Evolutionary conservation across 2,888 invertebrate species (phyloP), one percentile per base, ranked within the genome.

Genomic region (Pterobdella sp.): DNA sequence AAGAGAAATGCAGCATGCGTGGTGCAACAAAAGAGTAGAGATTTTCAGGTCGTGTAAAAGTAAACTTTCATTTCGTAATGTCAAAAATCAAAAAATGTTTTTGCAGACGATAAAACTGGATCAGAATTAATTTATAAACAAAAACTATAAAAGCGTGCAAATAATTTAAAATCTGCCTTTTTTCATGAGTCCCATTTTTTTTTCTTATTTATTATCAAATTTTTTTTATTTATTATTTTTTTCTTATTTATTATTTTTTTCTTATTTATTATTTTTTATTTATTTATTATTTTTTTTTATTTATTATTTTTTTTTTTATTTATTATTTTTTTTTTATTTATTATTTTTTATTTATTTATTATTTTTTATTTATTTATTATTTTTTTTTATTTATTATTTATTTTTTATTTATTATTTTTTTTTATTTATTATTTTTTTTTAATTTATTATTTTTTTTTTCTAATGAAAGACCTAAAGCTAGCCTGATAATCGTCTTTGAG

Each of bases 221-320:
- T 31, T 32, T 22, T 66, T 32, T 3, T 31, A 31, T 22, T 66
- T 32, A 32, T 66, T 22, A 18, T 66, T 31, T 3, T 31, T 32
- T 7, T 31, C 32, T 7, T 26, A 7, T 3, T 14, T 66, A 66
- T 26, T 31, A 66, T 31, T 66, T 31, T 26, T 66, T 31, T 31
- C 32, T 31, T 26, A 22, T 31, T 14, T 29, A 31, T 66, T 66
- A 66, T 18, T 66, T 31, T 66, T 66, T 31, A 3, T 66, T 7
- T 66, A 31, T 31, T 31, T 66, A 66, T 66, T 66, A 29, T 18
- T 66, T 31, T 66, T 31, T 31, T 18, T 66, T 10, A 14, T 42
- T 42, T 42, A 14, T 14, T 42, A 31, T 31, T 66, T 31, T 31
- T 18, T 32, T 31, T 66, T 66, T 32, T 18, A 31, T 31, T 66